Evolutionary conservation across 1,140 invertebrate genomes (phyloP).

Genomic region (Nephila pilipes): DNA sequence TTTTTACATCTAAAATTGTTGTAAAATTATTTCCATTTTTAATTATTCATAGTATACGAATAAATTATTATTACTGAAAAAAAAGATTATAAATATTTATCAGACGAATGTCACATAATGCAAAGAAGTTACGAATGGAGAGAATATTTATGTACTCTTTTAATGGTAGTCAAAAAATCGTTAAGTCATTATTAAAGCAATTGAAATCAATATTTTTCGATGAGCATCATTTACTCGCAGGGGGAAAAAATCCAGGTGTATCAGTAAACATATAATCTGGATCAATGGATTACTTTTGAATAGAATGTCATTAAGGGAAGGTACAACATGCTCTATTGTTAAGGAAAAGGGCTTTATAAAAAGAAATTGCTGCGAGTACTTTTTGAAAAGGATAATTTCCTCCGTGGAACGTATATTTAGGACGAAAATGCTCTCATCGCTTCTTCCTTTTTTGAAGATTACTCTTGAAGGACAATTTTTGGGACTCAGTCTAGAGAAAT

Average conservation of each 20-base stretch:
- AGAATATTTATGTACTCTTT: background rate
- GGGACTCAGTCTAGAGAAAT: background rate
- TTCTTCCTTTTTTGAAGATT: background rate
- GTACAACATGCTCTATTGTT: background rate
- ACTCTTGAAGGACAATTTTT: background rate
- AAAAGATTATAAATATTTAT: too few relatives aligned
- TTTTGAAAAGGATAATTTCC: slow-evolving; percentile 17
- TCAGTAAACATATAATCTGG: background rate
- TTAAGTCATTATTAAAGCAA: background rate
- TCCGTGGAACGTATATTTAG: background rate
- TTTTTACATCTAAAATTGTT: too few relatives aligned
- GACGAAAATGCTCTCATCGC: background rate
- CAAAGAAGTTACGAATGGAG: background rate
- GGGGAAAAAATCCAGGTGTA: background rate
- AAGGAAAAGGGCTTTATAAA: background rate
- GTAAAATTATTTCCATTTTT: too few relatives aligned
- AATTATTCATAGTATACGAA: too few relatives aligned
- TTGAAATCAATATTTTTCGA: background rate
- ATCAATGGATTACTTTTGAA: slow-evolving; percentile 25
- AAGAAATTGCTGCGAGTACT: slow-evolving; percentile 28
- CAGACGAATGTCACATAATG: too few relatives aligned
- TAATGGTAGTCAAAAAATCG: background rate
- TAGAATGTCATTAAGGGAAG: slow-evolving; percentile 5
- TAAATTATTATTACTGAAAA: too few relatives aligned
- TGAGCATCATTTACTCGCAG: slow-evolving; percentile 13